These are phyloP conservation scores for Desoria tigrina DNA, from an alignment of 2,888 invertebrate genomes.

Conservation along the genomic window DNA sequence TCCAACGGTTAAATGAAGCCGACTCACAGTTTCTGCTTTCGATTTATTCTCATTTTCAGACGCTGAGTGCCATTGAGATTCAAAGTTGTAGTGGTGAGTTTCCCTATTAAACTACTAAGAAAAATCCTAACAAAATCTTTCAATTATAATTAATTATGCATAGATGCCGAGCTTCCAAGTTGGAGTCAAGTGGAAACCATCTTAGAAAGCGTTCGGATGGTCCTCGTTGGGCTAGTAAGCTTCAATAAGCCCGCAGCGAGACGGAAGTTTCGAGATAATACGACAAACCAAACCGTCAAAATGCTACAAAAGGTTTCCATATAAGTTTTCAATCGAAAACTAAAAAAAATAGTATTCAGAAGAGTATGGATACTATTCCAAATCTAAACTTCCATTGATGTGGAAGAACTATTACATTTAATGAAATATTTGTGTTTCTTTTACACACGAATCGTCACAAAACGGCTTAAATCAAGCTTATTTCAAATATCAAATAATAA, in stretches of 20 bases:
- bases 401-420: too few relatives aligned
- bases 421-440: too few relatives aligned
- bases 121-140: neutral
- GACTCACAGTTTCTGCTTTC: slow-evolving; percentile 39
- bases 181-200: slow-evolving; percentile 27
- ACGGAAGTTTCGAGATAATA: slow-evolving; percentile 11
- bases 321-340: too few relatives aligned
- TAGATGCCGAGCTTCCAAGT: slow-evolving; percentile 4
- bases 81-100: slow-evolving; percentile 15
- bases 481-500: too few relatives aligned
- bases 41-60: slow-evolving; percentile 46
- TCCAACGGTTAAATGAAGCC: slow-evolving; percentile 44
- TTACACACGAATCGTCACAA: too few relatives aligned
- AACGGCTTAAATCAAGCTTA: too few relatives aligned
- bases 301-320: slow-evolving; percentile 9
- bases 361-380: too few relatives aligned
- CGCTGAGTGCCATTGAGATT: slow-evolving; percentile 40
- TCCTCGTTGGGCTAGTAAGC: slow-evolving; percentile 36
- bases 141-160: neutral
- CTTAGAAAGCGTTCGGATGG: slow-evolving; percentile 37
- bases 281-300: neutral
- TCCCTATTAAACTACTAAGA: neutral
- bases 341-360: too few relatives aligned
- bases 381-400: too few relatives aligned
- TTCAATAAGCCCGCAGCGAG: slow-evolving; percentile 23